A percentile compares a stretch with the other conserved stretches of the same genome.
Evolutionary conservation across 1,140 invertebrate species (phyloP).

Genomic region (Drosophila auraria): DNA sequence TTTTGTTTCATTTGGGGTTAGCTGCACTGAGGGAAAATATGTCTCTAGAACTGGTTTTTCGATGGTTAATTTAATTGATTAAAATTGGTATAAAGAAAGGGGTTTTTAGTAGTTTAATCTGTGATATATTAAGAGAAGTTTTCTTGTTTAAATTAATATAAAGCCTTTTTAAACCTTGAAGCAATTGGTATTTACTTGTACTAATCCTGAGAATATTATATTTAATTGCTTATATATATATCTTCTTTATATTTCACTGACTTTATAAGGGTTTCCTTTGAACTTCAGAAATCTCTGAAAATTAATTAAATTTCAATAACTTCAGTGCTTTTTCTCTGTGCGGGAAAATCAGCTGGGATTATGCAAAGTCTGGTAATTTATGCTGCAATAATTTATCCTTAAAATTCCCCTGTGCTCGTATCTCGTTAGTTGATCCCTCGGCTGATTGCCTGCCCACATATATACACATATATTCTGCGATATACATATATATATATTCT

Average conservation of each 20-base stretch:
- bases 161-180: too few relatives aligned
- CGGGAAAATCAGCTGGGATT: conserved; percentile 23
- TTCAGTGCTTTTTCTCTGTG: conserved; percentile 3
- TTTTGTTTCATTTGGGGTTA: conserved; percentile 25
- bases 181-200: too few relatives aligned
- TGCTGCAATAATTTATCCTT: conserved; percentile 51
- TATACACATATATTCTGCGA: conserved; percentile 21
- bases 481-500: conserved; percentile 9
- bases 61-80: too few relatives aligned
- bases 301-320: background rate
- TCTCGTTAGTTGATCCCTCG: conserved; percentile 50
- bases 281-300: background rate
- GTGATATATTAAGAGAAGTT: background rate
- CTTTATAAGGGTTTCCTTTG: too few relatives aligned
- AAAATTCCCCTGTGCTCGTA: conserved; percentile 19
- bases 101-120: background rate
- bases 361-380: conserved; percentile 46
- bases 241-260: too few relatives aligned
- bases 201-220: too few relatives aligned
- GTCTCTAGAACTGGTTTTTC: background rate
- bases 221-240: too few relatives aligned
- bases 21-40: conserved; percentile 2
- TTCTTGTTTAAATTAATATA: too few relatives aligned
- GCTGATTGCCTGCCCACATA: conserved; percentile 43
- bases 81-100: background rate